These are phyloP conservation scores for Leucopsar rothschildi DNA, from an alignment of 2,113 vertebrate genomes.

Conservation along the genomic window DNA sequence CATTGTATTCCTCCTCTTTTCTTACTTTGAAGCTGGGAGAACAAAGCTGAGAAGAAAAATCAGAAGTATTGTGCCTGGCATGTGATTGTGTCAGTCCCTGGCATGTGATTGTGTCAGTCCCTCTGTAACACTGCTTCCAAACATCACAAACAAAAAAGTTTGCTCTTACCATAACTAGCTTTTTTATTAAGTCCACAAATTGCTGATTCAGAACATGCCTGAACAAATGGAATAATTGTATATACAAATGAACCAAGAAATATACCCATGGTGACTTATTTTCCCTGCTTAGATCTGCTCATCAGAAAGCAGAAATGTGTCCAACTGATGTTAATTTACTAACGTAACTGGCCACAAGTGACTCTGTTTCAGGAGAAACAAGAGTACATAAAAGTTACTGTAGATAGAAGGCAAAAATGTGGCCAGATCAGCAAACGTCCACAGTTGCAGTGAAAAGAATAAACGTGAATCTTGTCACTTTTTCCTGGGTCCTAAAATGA, in stretches of 20 bases:
- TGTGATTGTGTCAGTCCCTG: not conserved
- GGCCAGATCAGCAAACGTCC: not conserved
- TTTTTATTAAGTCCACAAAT: not conserved
- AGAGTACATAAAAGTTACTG: not conserved
- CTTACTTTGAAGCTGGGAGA: not conserved
- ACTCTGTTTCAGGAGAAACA: not conserved
- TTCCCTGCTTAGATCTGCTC: not conserved
- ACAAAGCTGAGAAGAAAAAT: not conserved
- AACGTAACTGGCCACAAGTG: not conserved
- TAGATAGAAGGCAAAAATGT: not conserved
- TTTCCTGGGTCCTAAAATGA: not conserved
- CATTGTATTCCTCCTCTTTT: accelerated
- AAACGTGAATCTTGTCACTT: not conserved
- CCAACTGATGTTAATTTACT: not conserved
- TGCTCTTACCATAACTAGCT: not conserved
- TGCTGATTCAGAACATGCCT: not conserved
- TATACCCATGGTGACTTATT: not conserved
- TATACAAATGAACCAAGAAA: not conserved
- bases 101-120: not conserved
- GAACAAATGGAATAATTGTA: not conserved
- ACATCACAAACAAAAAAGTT: not conserved
- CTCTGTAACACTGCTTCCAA: not conserved
- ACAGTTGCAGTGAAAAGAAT: not conserved
- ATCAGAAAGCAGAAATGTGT: not conserved
- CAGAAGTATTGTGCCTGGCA: not conserved